Evolutionary conservation across 2,797 vertebrate species (phyloP).

Genomic region (Sebastiscus albofasciatus): DNA sequence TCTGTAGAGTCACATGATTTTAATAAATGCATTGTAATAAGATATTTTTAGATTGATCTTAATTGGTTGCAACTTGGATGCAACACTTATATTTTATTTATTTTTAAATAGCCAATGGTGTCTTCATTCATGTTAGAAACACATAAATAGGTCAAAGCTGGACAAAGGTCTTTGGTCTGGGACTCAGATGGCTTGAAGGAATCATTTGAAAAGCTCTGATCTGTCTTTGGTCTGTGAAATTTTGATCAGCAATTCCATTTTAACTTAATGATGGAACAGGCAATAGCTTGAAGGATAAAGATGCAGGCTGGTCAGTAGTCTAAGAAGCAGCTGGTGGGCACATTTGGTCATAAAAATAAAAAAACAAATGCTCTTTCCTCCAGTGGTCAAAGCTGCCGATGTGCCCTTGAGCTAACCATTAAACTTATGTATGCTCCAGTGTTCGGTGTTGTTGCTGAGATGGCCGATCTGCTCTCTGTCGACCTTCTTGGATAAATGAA

Average conservation of each 20-base stretch:
- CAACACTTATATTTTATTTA: not conserved
- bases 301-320: not conserved
- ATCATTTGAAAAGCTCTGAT: not conserved
- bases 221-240: not conserved
- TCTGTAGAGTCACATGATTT: not conserved
- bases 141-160: not conserved
- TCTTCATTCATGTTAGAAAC: not conserved
- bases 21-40: not conserved
- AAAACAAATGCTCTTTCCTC: not conserved
- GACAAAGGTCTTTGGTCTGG: fast-evolving
- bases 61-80: too few species aligned
- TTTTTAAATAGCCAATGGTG: not conserved
- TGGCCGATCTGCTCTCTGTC: not conserved
- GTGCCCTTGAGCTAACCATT: conserved; percentile 8
- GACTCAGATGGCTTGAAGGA: not conserved
- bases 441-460: not conserved
- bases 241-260: not conserved
- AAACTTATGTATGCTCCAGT: not conserved
- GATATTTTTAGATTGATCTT: not conserved
- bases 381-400: not conserved
- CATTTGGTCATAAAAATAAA: not conserved
- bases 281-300: not conserved
- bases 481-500: not conserved
- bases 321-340: not conserved
- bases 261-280: not conserved